Evolutionary conservation across 1,140 invertebrate species (phyloP).

Genomic region (Colletes latitarsis): DNA sequence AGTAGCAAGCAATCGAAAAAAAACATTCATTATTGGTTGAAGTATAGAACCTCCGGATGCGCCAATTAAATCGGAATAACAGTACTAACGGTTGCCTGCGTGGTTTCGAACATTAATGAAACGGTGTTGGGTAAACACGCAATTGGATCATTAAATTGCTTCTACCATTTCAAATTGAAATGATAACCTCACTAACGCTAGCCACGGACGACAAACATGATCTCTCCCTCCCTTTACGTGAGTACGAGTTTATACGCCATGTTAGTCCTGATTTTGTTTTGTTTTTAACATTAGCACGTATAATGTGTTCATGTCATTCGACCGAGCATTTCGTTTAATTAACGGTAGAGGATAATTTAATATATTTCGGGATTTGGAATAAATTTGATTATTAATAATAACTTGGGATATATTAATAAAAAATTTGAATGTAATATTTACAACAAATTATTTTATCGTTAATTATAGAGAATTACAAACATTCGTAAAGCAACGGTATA

Average conservation of each 20-base stretch:
- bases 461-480: slow-evolving; percentile 45
- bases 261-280: not conserved
- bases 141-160: not conserved
- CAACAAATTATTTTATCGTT: slow-evolving; percentile 36
- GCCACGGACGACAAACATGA: not conserved
- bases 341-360: too few species aligned
- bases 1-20: not conserved
- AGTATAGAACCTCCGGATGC: not conserved
- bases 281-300: too few species aligned
- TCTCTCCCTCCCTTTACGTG: not conserved
- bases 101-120: not conserved
- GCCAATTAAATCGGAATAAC: not conserved
- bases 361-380: not conserved
- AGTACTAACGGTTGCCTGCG: not conserved
- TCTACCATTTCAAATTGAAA: not conserved
- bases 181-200: not conserved
- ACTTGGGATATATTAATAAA: not conserved
- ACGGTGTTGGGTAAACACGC: not conserved
- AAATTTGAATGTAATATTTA: slow-evolving; percentile 6
- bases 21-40: not conserved
- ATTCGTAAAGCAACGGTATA: slow-evolving; percentile 37
- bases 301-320: too few species aligned
- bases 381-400: not conserved
- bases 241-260: not conserved
- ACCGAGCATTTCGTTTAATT: too few species aligned